phyloP scores from a whole-genome alignment of 2,888 invertebrate genomes.

The Lasioglossum zephyrum region DNA sequence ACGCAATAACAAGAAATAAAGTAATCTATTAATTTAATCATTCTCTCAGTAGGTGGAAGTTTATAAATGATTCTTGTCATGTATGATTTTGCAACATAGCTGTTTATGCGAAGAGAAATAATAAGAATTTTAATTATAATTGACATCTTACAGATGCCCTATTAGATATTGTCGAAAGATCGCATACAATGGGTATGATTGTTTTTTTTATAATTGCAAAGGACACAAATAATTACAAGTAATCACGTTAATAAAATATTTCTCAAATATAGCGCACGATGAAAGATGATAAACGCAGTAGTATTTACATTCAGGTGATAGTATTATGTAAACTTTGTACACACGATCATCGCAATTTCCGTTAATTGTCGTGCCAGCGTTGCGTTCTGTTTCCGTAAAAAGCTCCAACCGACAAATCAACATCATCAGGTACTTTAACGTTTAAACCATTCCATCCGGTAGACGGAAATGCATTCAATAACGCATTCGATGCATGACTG shows the following conservation, averaged over 20 bases:
- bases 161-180: not conserved
- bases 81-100: not conserved
- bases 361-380: slow-evolving; percentile 21
- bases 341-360: slow-evolving; percentile 27
- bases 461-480: slow-evolving; percentile 63
- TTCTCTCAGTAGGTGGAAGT: not conserved
- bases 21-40: not conserved
- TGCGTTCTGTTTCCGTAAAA: slow-evolving; percentile 30
- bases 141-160: not conserved
- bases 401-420: not conserved
- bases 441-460: slow-evolving; percentile 58
- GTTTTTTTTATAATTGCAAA: not conserved
- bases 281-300: not conserved
- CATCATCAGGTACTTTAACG: slow-evolving; percentile 12
- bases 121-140: not conserved
- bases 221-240: no score
- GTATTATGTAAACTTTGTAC: slow-evolving; percentile 9
- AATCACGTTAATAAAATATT: not conserved
- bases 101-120: not conserved
- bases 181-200: not conserved
- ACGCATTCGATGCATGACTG: slow-evolving; percentile 44
- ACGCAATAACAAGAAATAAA: not conserved
- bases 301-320: not conserved
- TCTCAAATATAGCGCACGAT: not conserved
- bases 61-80: not conserved